Conservation (phyloP, 1,140 invertebrate genomes). For the Sycobia sp. region DNA sequence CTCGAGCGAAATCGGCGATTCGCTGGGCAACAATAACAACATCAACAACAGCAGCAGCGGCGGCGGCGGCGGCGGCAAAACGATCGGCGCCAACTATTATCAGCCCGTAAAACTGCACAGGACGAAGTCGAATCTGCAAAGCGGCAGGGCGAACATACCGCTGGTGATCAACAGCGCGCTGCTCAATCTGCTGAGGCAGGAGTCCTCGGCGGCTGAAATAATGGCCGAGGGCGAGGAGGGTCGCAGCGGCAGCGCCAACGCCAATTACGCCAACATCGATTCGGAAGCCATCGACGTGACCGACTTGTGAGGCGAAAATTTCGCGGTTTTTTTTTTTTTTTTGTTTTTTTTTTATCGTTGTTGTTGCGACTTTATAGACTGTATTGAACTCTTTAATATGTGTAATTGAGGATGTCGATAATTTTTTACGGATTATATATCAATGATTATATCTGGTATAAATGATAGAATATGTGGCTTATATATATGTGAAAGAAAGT, state of each 20-base stretch:
- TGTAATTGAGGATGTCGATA: too few species aligned
- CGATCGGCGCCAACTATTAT: too few species aligned
- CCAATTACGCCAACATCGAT: conserved; percentile 55
- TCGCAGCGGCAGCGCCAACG: conserved; percentile 47
- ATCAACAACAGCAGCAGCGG: background rate
- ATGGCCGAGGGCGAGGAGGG: conserved; percentile 49
- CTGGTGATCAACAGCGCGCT: conserved; percentile 55
- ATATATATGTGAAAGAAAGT: too few species aligned
- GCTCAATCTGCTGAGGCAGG: conserved; percentile 53
- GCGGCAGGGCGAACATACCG: conserved; percentile 55
- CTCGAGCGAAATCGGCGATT: background rate
- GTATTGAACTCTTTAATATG: background rate
- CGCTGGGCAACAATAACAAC: too few species aligned
- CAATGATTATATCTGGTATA: too few species aligned
- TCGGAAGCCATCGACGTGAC: conserved; percentile 53
- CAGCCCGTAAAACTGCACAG: conserved; percentile 47
- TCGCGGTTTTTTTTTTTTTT: too few species aligned
- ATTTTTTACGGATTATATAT: too few species aligned
- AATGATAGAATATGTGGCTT: too few species aligned
- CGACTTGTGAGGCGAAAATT: conserved; percentile 43
- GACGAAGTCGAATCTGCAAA: conserved; percentile 48
- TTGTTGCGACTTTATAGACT: background rate
- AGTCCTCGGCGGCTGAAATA: too few species aligned
- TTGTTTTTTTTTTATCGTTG: conserved; percentile 2
- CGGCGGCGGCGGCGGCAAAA: too few species aligned